Base-by-base conservation (phyloP, 2,888 invertebrate genomes). In the Oxyteleia sp. region DNA sequence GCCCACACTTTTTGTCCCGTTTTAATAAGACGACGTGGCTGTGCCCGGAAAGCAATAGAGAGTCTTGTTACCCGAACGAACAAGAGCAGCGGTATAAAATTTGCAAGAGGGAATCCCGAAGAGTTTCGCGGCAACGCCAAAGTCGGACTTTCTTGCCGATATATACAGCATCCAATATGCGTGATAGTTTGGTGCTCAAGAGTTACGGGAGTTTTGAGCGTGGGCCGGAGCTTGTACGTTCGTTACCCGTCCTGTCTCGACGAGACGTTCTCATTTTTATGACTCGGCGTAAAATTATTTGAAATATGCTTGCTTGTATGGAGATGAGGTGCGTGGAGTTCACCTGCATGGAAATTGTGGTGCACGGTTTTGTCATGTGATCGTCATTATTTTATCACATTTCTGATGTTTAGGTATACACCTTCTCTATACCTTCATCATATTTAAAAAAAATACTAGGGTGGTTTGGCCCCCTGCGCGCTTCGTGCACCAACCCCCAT, bases 131-230 rank as follows among this genome's bases (percentile, higher is more conserved):
- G 41, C 41, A 41, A 35, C 35, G 43, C 18, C 10, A 63, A 63
- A 63, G 64, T 64, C 51, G 10, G 49, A 64, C 49, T 64, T 49
- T 51, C 20, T 49, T 64, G 11, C 59, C 43, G 43, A 59, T 47
- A 18, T 45, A 63, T 32, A 23, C 20, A n/a, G 49, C 49, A 35
- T 64, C 15, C 20, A 35, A 64, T 64, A 64, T 49, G 45, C 32
- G 49, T 32, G 64, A 49, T 35, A 49, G 64, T 59, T 49, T 75
- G n/a, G 29, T 10, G 43, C 38, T 53, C 29, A 51, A 59, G 51
- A 66, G 59, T 75, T 71, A 75, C 64, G 43, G 35, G 18, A 66
- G 64, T 66, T 75, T 68, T 68, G 59, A 68, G 68, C 76, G 76
- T 45, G 32, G n/a, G 10, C 32, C 23, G 38, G 38, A 4, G 66